Base-by-base conservation (phyloP, 2,888 invertebrate species). In the Oegoconia quadripuncta region DNA sequence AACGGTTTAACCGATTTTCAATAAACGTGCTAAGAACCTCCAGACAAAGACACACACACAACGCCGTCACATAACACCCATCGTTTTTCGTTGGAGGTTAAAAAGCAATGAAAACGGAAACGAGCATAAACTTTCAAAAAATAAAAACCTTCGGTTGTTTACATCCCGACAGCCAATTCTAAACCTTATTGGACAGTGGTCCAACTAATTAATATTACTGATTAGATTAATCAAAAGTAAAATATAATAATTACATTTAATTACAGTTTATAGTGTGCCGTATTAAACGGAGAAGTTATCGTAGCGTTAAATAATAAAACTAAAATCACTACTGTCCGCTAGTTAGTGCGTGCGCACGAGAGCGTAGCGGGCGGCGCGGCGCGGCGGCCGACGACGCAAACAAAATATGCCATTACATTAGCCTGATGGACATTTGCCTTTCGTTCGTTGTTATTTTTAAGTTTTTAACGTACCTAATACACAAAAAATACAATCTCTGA, bases 351-450 rank as follows among this genome's bases (percentile, higher is more conserved):
- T 47, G 48, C 55, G 43, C 79, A 74, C 49, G 78, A 81, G 82
- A 82, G 83, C 81, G 83, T 78, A 50, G 62, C 75, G 63, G 39
- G n/a, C n/a, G n/a, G n/a, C n/a, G n/a, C n/a, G n/a, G n/a, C n/a
- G n/a, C n/a, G n/a, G n/a, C n/a, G n/a, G n/a, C n/a, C n/a, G n/a
- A n/a, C n/a, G n/a, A n/a, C 42, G 50, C 59, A 59, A 70, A 67
- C 62, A 65, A 65, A 69, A 72, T 67, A 64, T 65, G 54, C 64
- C 56, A 72, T 65, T 66, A 64, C 26, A 32, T 52, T 52, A 57
- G 52, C 42, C 50, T 41, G 38, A 44, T 43, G 34, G 41, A 39
- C 42, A 48, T 37, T 39, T 38, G 44, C 44, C 56, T 65, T 60
- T 63, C 50, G 59, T 61, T 60, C 59, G 52, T 42, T 39, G 58